Base-by-base conservation (phyloP, 2,113 vertebrate genomes). In the Chrysochloris asiatica region DNA sequence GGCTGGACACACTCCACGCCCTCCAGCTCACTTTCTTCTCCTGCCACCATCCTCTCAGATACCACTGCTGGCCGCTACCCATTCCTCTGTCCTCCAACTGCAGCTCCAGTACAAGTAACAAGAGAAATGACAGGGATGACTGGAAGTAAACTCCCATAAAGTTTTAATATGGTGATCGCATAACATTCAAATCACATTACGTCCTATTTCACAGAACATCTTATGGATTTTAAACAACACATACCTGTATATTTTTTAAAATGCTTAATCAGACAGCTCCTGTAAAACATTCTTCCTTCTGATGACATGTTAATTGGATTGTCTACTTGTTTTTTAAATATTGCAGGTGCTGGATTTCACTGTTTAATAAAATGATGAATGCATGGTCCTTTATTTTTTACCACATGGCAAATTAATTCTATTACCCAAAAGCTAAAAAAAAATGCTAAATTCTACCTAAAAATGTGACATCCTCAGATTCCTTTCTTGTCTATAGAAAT, bases 301-400 rank as follows among this genome's bases (percentile, higher is more conserved):
- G 41, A 88, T 76, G 84, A 91, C 21, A 79, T 36, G 43, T 61
- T 91, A 82, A 80, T 80, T 90, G 28, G 28, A 56, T 83, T 86
- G 50, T 16, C 77, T 67, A 43, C 38, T 48, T 92, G 77, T 89
- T 91, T 89, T 87, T 93, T 85, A 84, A 88, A 71, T 91, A 92
- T 75, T 75, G 63, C 11, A 88, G 84, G 19, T 77, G 61, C 26
- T 47, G 47, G 14, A 36, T 41, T 71, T 79, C 80, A 83, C 26
- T 63, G 36, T 59, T 77, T 92, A 59, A 81, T 76, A 72, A 61
- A 33, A 48, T 21, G 88, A 77, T 73, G n/a, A 86, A 89, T 38
- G 6, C 33, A 71, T 24, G 21, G 10, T 3, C 59, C 69, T 93
- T 79, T 75, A 67, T 83, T 4, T 38, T 72, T 82, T 47, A 84